Percentiles rank a stretch among this genome's conserved stretches.
phyloP scores from a whole-genome alignment of 2,888 invertebrate genomes.

The Anthophora plumipes region DNA sequence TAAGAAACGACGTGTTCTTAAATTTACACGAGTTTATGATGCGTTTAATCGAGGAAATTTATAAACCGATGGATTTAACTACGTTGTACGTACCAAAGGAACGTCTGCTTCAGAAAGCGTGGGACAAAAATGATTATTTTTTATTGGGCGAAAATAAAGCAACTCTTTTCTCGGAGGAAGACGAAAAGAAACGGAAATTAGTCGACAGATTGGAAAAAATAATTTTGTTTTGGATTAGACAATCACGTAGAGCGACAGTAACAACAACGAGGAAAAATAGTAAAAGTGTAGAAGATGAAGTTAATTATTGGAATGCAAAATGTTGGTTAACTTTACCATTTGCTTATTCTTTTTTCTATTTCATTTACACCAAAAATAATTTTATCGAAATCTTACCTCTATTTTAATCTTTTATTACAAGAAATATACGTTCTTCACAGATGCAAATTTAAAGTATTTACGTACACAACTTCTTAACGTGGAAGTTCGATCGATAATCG shows the following conservation, averaged over 20 bases:
- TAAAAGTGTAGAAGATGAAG: constrained; percentile 79
- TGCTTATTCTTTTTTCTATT: not conserved
- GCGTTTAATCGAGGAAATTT: constrained; percentile 85
- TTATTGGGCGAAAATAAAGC: constrained; percentile 27
- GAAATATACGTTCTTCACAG: constrained; percentile 71
- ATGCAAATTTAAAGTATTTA: constrained; percentile 80
- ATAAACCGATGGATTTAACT: constrained; percentile 86
- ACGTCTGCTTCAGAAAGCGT: constrained; percentile 82
- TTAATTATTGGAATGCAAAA: constrained; percentile 83
- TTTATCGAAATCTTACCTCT: not conserved
- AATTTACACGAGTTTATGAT: constrained; percentile 86
- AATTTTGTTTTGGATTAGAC: constrained; percentile 85
- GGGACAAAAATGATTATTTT: constrained; percentile 5
- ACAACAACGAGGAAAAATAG: constrained; percentile 63
- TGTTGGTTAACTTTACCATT: constrained; percentile 6
- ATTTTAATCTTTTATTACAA: not conserved
- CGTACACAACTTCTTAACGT: constrained; percentile 78
- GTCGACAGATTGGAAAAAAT: constrained; percentile 77
- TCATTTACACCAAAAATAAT: not conserved
- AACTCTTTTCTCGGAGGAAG: constrained; percentile 6
- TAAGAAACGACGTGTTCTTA: constrained; percentile 85
- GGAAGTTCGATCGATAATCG: constrained; percentile 75
- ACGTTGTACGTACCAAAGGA: constrained; percentile 86
- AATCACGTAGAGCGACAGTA: constrained; percentile 85
- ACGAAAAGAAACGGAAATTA: constrained; percentile 56